Evolutionary conservation across 2,113 vertebrate genomes (phyloP), one percentile per base, ranked within the genome.

Genomic region (Chionomys nivalis): DNA sequence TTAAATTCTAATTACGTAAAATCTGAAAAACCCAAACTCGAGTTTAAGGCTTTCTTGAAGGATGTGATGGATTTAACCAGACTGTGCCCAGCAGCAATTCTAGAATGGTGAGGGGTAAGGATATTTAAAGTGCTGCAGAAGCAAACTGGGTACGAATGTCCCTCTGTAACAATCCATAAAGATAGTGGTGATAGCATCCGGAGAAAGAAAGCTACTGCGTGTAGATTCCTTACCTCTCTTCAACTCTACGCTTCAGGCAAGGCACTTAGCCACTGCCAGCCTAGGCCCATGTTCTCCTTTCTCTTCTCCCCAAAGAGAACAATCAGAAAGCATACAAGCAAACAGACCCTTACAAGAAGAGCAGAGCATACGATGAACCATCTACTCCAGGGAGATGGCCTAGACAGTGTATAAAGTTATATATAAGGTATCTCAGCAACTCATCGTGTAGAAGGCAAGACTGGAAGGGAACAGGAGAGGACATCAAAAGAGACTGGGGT

Each of bases 401-500:
- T 52, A 66, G 66, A 55, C 31, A 49, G 24, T 31, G 7, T 58
- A 1, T 58, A 5, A 19, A 16, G 52, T 17, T 55, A 55, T 55
- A 55, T 26, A 0, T 33, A 49, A 13, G 4, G 23, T n/a, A 55
- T 26, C 11, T n/a, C 11, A 87, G 5, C 0, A 1, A 11, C 1
- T 65, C 16, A 28, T 49, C 23, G 5, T 1, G 2, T 1, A 31
- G 68, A 72, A 52, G 47, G 8, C 47, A 11, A 8, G 10, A 44
- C 13, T 28, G 14, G 39, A 16, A 19, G 5, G 4, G 28, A 94
- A 24, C n/a, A 44, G 76, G 6, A 31, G 1, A 65, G 28, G 33
- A 70, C 33, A 11, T 12, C 52, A 77, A 75, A 61, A 8, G 55
- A 66, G 31, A 79, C 7, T 6, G 16, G 9, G 28, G 0, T 6